A percentile compares a stretch with the other conserved stretches of the same genome.
These are phyloP conservation scores for Eutrigla gurnardus DNA, from an alignment of 2,797 vertebrate genomes.

Conservation along the genomic window DNA sequence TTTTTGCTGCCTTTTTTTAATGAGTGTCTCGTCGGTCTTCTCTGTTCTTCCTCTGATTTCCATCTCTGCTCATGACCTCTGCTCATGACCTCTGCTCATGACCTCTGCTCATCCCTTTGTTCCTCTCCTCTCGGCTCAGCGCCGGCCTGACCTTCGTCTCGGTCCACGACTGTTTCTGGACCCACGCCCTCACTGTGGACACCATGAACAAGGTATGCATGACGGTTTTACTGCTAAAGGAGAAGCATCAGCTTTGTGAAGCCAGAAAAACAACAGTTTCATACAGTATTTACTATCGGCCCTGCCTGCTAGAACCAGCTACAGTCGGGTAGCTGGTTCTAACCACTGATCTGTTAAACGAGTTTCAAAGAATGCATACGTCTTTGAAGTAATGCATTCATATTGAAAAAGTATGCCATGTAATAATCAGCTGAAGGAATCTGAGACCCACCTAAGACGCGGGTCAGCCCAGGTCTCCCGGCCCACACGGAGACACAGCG, in stretches of 20 bases:
- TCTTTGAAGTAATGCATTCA: no score
- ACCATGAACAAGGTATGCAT: constrained; percentile 92
- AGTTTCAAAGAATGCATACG: no score
- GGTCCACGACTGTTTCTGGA: constrained; percentile 98
- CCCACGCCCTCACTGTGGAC: constrained; percentile 91
- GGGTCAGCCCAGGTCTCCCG: constrained; percentile 29
- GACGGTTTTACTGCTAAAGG: neutral
- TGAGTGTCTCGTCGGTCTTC: neutral
- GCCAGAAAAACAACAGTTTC: constrained; percentile 26
- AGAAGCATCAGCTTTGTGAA: constrained; percentile 21
- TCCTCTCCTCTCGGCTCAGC: constrained; percentile 71
- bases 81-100: neutral
- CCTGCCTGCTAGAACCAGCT: constrained; percentile 30
- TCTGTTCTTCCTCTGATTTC: constrained; percentile 1
- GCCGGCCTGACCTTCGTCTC: constrained; percentile 94
- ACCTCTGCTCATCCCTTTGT: neutral
- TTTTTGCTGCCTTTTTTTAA: constrained; percentile 1
- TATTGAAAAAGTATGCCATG: no score
- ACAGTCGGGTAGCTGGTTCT: no score
- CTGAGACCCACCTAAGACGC: no score
- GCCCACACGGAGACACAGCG: constrained; percentile 45
- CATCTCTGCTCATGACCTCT: neutral
- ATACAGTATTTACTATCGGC: neutral
- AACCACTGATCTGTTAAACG: no score
- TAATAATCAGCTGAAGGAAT: no score